These are phyloP conservation scores for Plagodis pulveraria DNA, from an alignment of 2,888 invertebrate species.

Conservation along the genomic window DNA sequence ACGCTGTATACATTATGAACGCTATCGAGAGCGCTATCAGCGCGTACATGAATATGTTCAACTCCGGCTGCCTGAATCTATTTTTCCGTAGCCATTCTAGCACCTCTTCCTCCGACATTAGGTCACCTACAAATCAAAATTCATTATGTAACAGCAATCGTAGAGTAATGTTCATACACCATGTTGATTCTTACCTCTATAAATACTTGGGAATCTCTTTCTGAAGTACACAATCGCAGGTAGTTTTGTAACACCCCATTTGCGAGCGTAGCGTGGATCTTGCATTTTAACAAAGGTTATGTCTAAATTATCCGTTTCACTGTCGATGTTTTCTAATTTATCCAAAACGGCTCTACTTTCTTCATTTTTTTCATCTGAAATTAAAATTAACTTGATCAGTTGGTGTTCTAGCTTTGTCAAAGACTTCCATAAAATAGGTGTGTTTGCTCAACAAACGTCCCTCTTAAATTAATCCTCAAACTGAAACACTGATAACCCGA, in stretches of 20 bases:
- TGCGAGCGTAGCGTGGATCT: constrained; percentile 95
- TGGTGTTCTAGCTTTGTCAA: no score
- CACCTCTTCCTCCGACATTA: constrained; percentile 93
- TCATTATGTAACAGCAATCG: constrained; percentile 3
- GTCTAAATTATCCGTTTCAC: constrained; percentile 96
- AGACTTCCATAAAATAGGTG: no score
- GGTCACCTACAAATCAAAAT: constrained; percentile 86
- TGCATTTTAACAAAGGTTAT: constrained; percentile 98
- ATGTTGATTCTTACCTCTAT: constrained; percentile 86
- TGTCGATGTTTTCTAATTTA: constrained; percentile 96
- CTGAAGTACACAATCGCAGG: constrained; percentile 97
- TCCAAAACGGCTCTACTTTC: constrained; percentile 93
- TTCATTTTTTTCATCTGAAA: constrained; percentile 91
- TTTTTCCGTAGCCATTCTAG: constrained; percentile 97
- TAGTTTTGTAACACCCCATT: constrained; percentile 96
- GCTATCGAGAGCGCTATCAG: constrained; percentile 93
- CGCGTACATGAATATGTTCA: constrained; percentile 97
- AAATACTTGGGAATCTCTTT: constrained; percentile 96
- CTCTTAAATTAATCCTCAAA: no score
- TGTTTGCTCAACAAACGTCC: no score
- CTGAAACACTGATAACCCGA: no score
- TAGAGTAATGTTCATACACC: neutral
- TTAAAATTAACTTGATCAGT: neutral
- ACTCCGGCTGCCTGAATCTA: constrained; percentile 95
- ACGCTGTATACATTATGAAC: constrained; percentile 95